Percentiles rank a stretch among this genome's conserved stretches.
These are phyloP conservation scores for Potorous gilbertii DNA, from an alignment of 2,797 vertebrate genomes.

Conservation along the genomic window DNA sequence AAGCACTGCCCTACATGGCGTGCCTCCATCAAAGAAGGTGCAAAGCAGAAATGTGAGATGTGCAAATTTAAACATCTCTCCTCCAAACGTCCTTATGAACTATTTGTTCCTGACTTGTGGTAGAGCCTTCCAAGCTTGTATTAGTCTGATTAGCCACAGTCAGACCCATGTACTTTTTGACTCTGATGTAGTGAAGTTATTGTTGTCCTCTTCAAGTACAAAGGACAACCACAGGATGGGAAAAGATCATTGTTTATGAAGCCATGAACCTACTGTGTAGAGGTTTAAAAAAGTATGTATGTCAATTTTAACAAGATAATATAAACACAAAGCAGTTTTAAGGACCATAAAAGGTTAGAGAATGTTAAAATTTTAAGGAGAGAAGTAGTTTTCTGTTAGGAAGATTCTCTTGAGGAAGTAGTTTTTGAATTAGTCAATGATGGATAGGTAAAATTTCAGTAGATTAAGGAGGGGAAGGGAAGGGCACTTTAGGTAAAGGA, in stretches of 20 bases:
- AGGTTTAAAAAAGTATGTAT: not conserved
- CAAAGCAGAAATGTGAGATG: not conserved
- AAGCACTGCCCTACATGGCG: not conserved
- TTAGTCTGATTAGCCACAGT: not conserved
- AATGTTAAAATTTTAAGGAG: not conserved
- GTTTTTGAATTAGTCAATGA: not conserved
- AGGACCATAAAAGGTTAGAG: not conserved
- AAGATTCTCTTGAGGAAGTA: not conserved
- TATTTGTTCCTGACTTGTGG: not conserved
- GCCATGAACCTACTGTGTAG: not conserved
- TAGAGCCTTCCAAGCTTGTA: not conserved
- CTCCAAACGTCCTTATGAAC: not conserved
- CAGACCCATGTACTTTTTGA: not conserved
- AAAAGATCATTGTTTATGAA: too few relatives aligned
- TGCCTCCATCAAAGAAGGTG: too few relatives aligned
- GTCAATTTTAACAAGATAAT: not conserved
- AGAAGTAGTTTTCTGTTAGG: not conserved
- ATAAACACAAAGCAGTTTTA: not conserved
- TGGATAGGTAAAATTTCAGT: not conserved
- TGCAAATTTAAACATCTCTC: not conserved
- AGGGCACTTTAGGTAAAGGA: not conserved
- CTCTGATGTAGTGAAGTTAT: not conserved
- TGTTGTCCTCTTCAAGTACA: not conserved
- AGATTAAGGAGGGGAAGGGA: not conserved
- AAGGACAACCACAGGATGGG: too few relatives aligned